These are phyloP conservation scores for Anniella stebbinsi DNA, from an alignment of 2,797 vertebrate species.

Conservation along the genomic window DNA sequence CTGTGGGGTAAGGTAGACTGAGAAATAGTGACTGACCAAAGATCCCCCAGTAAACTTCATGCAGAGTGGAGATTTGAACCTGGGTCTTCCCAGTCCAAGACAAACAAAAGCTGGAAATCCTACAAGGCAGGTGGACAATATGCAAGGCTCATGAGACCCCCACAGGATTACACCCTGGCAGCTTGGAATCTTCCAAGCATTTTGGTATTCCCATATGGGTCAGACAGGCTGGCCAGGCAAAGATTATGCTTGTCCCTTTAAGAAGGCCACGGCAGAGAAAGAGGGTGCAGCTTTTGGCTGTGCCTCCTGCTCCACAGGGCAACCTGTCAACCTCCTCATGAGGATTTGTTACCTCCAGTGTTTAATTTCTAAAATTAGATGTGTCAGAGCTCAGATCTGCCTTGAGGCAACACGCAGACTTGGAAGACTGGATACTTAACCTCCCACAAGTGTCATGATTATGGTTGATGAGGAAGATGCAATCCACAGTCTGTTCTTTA, in stretches of 20 bases:
- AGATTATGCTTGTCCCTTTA: not conserved
- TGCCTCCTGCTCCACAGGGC: not conserved
- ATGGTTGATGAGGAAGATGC: not conserved
- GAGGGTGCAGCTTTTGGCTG: not conserved
- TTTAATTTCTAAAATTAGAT: slow-evolving; percentile 23
- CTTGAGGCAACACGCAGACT: not conserved
- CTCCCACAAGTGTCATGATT: not conserved
- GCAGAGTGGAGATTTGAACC: too few relatives aligned
- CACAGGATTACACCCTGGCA: not conserved
- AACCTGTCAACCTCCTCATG: not conserved
- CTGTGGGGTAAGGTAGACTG: too few relatives aligned
- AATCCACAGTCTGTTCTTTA: not conserved
- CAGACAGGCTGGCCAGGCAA: too few relatives aligned
- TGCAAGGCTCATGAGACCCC: not conserved
- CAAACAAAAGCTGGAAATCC: too few relatives aligned
- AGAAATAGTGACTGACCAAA: too few relatives aligned
- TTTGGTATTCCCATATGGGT: not conserved
- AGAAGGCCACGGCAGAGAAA: not conserved
- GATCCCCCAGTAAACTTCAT: too few relatives aligned
- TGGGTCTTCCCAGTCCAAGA: too few relatives aligned
- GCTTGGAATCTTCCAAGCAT: not conserved
- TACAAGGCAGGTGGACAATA: too few relatives aligned
- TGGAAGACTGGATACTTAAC: not conserved
- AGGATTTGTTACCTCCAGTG: not conserved
- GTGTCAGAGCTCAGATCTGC: not conserved